Base-by-base conservation (phyloP, 92 coral and sea anemone genomes). In the Palythoa caribaeorum region DNA sequence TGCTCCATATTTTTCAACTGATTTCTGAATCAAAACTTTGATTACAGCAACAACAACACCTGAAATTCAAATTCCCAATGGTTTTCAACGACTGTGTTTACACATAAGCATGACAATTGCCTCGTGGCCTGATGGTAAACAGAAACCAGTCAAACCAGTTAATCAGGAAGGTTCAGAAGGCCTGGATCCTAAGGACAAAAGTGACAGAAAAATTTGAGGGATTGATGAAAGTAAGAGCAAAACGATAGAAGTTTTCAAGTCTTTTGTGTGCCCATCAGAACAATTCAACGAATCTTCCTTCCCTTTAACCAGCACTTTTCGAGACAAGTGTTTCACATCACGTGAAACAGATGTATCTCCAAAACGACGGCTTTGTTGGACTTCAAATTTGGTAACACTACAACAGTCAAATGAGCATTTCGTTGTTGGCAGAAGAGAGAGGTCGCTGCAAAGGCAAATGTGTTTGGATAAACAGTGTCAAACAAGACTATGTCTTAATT, bases 321-420 rank as follows among this genome's bases (percentile, higher is more conserved):
- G 36, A 21, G 79, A 76, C 62, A 16, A 75, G 79, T 48, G 62
- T 75, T 75, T 75, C 79, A 48, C 79, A 76, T 50, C 15, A 39
- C 59, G 48, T 47, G 37, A 76, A 76, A 50, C 62, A 2, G 37
- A 76, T 47, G 13, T 48, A 76, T 76, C 57, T 76, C 38, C 17
- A 48, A 76, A 76, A 76, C 60, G 8, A 48, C 15, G 60, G 37
- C 15, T 47, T 75, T 48, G 38, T 75, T 47, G 36, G 36, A 7
- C 57, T 75, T 51, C 36, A 48, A 21, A 16, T 75, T 75, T 19
- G 60, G 60, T 10, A 16, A 75, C 53, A 51, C 57, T 16, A 39
- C 28, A 17, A 19, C 28, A 48, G 57, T 75, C 79, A 14, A 75
- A 75, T 50, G 79, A 75, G 60, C 79, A 75, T 75, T 75, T 19